Evolutionary conservation across 2,888 invertebrate species (phyloP), one percentile per base, ranked within the genome.

Genomic region (Trichacis sp.): DNA sequence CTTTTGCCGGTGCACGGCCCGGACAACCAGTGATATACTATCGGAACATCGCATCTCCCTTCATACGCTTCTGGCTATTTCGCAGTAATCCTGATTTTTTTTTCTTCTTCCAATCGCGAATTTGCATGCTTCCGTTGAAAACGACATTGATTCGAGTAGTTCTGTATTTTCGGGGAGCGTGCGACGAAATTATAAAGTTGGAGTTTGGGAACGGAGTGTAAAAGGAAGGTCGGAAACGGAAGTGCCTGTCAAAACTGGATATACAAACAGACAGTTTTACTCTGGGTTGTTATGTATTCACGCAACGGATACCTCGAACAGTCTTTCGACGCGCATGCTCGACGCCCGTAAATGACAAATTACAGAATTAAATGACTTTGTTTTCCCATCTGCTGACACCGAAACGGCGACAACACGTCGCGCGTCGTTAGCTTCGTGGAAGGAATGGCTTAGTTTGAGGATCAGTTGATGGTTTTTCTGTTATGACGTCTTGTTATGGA

Each of bases 231-330:
- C 82, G 83, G 82, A 83, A 82, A 77, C 83, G 83, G 83, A 83
- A 82, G 79, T 78, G 77, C 74, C 78, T 81, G 82, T 83, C 82
- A 82, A 79, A 82, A 77, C 80, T 81, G 78, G 76, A 75, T 79
- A 80, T 77, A 79, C 78, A 82, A 81, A 82, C 77, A 78, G 72
- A 69, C 72, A 69, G 72, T 46, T 58, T 51, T 36, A 42, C 55
- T 18, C 61, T 24, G 38, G 64, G 74, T 74, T 77, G 77, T 80
- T 80, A 80, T 75, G 80, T 77, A 77, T 82, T 81, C 78, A 77
- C 77, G 79, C 75, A 77, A 76, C 77, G 77, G 76, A 77, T 76
- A 75, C 75, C 74, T 74, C 76, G 75, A 78, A 77, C 77, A 70
- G 72, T 71, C 64, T 64, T 38, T 52, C 19, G 47, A 33, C 33